Evolutionary conservation across 2,113 vertebrate species (phyloP).

Genomic region (Australoheros scitulus): DNA sequence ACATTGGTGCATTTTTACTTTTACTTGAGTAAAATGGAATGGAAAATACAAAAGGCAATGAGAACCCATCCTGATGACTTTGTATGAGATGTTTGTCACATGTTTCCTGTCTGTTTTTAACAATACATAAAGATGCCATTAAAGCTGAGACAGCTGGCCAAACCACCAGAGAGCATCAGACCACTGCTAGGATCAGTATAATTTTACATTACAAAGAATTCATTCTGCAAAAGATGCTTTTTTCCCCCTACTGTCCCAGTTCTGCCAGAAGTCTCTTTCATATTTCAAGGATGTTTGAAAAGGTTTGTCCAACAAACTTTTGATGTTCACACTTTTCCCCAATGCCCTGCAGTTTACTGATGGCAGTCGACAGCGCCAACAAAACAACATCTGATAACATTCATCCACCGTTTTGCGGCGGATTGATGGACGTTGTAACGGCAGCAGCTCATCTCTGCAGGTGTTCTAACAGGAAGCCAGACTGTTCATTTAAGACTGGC

Average conservation of each 20-base stretch:
- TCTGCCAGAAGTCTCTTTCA: constrained; percentile 43
- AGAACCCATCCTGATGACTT: background rate
- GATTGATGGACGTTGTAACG: constrained; percentile 20
- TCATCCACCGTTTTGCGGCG: background rate
- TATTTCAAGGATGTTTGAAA: constrained; percentile 8
- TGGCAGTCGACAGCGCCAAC: background rate
- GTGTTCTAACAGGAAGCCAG: background rate
- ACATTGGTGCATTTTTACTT: background rate
- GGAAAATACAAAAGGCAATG: background rate
- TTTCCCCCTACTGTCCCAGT: constrained; percentile 33
- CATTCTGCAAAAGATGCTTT: background rate
- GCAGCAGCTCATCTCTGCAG: background rate
- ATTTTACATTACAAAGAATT: constrained; percentile 32
- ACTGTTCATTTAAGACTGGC: constrained; percentile 24
- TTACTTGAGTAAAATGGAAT: background rate
- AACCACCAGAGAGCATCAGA: constrained; percentile 45
- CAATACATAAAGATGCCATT: background rate
- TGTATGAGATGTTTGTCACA: background rate
- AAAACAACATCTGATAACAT: background rate
- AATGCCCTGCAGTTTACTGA: background rate
- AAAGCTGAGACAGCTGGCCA: background rate
- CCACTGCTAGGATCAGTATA: background rate
- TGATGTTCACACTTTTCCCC: constrained; percentile 32
- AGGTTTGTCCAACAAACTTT: constrained; percentile 20
- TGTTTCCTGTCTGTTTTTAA: background rate